Evolutionary conservation across 1,140 invertebrate species (phyloP).

Genomic region (Bombus waltoni): DNA sequence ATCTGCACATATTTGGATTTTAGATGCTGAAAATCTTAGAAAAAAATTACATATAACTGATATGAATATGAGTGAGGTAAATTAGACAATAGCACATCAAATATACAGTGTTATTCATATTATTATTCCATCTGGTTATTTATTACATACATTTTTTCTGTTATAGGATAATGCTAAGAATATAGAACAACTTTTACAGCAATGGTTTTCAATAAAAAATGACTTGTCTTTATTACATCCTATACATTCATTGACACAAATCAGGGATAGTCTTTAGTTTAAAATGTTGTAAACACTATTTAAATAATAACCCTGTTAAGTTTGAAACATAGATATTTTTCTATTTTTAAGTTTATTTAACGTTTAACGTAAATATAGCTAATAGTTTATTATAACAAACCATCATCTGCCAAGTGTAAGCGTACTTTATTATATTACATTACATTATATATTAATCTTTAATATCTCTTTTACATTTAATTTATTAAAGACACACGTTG

Average conservation of each 20-base stretch:
- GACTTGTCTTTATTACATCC: constrained; percentile 69
- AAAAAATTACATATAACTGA: constrained; percentile 57
- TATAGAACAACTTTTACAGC: constrained; percentile 61
- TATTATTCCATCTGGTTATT: background rate
- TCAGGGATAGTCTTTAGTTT: constrained; percentile 1
- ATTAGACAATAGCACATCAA: constrained; percentile 1
- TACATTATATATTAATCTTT: background rate
- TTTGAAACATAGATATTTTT: background rate
- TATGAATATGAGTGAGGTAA: constrained; percentile 53
- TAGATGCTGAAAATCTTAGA: constrained; percentile 63
- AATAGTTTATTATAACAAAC: background rate
- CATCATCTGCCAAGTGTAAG: background rate
- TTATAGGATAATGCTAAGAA: constrained; percentile 64
- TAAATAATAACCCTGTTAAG: background rate
- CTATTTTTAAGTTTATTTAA: background rate
- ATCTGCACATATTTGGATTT: constrained; percentile 64
- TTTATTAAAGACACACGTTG: background rate
- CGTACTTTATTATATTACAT: background rate
- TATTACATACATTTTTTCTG: constrained; percentile 16
- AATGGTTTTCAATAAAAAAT: constrained; percentile 65
- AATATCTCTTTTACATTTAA: too few relatives aligned
- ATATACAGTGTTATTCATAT: background rate
- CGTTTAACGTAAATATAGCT: background rate
- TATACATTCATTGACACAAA: constrained; percentile 45
- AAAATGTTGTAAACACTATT: background rate